A percentile compares a stretch with the other conserved stretches of the same genome.
phyloP scores from a whole-genome alignment of 1,140 invertebrate genomes.

The Drusus annulatus region DNA sequence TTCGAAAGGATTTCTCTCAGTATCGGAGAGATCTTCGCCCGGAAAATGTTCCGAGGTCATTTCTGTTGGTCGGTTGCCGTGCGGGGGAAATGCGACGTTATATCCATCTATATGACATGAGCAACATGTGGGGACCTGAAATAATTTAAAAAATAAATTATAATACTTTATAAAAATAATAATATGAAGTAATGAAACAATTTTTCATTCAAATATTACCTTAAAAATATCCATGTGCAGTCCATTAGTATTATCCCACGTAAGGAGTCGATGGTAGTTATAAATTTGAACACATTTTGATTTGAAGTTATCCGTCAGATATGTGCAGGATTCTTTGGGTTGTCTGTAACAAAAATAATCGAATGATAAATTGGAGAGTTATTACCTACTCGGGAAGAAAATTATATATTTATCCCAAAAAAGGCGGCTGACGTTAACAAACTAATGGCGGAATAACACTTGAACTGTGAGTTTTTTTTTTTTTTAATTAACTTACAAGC shows the following conservation, averaged over 20 bases:
- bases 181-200: neutral
- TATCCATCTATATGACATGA: constrained; percentile 87
- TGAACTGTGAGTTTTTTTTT: neutral
- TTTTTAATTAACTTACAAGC: constrained; percentile 74
- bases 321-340: constrained; percentile 82
- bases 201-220: constrained; percentile 62
- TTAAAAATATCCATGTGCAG: constrained; percentile 92
- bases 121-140: constrained; percentile 85
- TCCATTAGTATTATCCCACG: constrained; percentile 86
- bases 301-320: constrained; percentile 84
- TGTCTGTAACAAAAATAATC: constrained; percentile 73
- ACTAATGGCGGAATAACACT: too few species aligned
- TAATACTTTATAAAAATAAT: neutral
- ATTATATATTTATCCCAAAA: too few species aligned
- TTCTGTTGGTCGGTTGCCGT: constrained; percentile 65
- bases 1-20: constrained; percentile 67
- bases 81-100: constrained; percentile 76
- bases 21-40: constrained; percentile 67
- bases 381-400: too few species aligned
- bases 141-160: constrained; percentile 47
- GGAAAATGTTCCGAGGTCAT: constrained; percentile 68
- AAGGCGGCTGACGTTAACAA: too few species aligned
- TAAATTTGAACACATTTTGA: constrained; percentile 89
- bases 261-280: constrained; percentile 88
- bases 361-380: too few species aligned